These are phyloP conservation scores for Aspidoscelis tigris DNA, from an alignment of 2,113 vertebrate species.

Conservation along the genomic window DNA sequence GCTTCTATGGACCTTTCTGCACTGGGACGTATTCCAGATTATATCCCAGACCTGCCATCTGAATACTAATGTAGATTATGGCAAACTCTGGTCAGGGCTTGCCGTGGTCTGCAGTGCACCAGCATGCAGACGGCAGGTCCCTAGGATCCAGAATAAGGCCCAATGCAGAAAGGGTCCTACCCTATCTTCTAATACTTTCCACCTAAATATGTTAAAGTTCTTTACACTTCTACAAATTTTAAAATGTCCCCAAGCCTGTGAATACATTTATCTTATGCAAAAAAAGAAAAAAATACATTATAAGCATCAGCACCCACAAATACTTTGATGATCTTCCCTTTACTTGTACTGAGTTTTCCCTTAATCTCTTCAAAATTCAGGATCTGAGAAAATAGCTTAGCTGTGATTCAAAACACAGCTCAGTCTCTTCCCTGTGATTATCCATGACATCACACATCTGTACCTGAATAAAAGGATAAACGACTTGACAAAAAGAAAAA, in stretches of 20 bases:
- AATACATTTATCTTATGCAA: neutral
- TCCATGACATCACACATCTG: conserved; percentile 4
- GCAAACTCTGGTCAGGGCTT: too few relatives aligned
- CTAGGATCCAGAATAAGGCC: too few relatives aligned
- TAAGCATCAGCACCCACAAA: neutral
- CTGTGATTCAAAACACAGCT: neutral
- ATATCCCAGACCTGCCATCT: too few relatives aligned
- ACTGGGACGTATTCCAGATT: too few relatives aligned
- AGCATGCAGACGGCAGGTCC: too few relatives aligned
- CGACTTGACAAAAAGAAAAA: neutral
- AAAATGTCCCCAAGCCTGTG: neutral
- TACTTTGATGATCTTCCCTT: neutral
- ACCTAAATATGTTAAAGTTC: too few relatives aligned
- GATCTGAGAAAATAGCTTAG: neutral
- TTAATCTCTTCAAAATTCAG: neutral
- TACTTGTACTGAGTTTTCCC: neutral
- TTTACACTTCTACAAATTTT: neutral
- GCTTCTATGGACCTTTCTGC: too few relatives aligned
- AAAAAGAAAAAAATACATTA: neutral
- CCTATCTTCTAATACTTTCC: too few relatives aligned
- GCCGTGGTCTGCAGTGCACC: too few relatives aligned
- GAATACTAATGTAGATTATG: too few relatives aligned
- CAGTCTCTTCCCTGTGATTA: neutral
- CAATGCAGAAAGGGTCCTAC: too few relatives aligned
- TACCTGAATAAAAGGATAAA: neutral